Evolutionary conservation across 1,140 invertebrate species (phyloP).

Genomic region (Nephila pilipes): DNA sequence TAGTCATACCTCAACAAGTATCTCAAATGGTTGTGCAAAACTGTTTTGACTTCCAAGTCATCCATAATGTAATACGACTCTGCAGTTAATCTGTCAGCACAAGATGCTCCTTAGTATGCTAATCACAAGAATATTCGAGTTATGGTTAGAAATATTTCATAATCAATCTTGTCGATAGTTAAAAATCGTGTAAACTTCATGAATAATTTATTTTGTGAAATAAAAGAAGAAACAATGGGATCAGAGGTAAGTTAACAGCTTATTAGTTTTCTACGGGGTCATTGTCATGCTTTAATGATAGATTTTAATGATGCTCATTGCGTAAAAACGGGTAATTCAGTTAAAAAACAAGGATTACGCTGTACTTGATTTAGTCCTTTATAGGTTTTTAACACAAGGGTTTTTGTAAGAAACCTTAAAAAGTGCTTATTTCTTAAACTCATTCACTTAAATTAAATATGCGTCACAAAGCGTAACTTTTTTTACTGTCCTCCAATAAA

Average conservation of each 20-base stretch:
- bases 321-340: conserved; percentile 1
- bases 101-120: conserved; percentile 4
- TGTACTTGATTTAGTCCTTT: neutral
- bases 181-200: conserved; percentile 17
- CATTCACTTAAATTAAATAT: neutral
- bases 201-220: neutral
- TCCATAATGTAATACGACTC: neutral
- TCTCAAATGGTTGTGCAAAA: neutral
- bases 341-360: neutral
- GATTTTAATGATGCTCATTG: neutral
- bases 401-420: neutral
- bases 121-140: neutral
- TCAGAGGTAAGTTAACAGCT: neutral
- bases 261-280: neutral
- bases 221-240: neutral
- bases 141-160: neutral
- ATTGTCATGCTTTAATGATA: neutral
- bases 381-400: neutral
- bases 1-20: neutral
- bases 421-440: neutral
- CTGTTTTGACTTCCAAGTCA: neutral
- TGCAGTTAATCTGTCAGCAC: conserved; percentile 15
- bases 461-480: neutral
- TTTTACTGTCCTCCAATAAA: neutral
- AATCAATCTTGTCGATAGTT: conserved; percentile 9